Evolutionary conservation across 1,140 invertebrate genomes (phyloP).

Genomic region (Drosophila ohnishii): DNA sequence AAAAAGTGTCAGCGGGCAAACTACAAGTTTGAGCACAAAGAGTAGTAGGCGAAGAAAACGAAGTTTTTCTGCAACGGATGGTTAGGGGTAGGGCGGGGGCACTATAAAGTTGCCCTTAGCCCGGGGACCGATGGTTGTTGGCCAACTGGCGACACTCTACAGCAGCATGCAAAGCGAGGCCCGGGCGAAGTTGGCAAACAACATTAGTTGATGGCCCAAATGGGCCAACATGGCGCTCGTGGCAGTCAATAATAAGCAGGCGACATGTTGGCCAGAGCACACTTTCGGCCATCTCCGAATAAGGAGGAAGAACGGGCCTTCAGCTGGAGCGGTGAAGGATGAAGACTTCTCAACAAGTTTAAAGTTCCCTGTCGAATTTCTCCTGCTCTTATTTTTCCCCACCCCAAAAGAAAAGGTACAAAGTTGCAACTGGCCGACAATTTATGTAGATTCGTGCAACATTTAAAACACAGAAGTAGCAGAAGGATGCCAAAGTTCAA

Average conservation of each 20-base stretch:
- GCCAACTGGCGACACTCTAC: conserved; percentile 56
- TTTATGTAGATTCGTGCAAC: conserved; percentile 68
- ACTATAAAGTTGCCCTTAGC: conserved; percentile 50
- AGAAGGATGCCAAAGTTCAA: conserved; percentile 38
- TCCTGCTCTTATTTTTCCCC: neutral
- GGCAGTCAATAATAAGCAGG: conserved; percentile 81
- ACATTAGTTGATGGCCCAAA: conserved; percentile 81
- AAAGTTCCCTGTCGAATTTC: conserved; percentile 56
- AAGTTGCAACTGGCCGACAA: conserved; percentile 43
- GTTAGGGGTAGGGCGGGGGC: neutral
- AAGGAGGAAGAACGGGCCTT: neutral
- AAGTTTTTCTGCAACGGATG: conserved; percentile 50
- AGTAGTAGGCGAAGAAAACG: conserved; percentile 38
- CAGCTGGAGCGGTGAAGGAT: conserved; percentile 7
- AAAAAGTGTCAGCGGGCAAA: conserved; percentile 75
- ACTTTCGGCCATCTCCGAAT: conserved; percentile 53
- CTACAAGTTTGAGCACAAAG: conserved; percentile 49
- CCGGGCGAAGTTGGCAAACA: conserved; percentile 74
- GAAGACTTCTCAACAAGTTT: conserved; percentile 71
- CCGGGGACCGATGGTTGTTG: conserved; percentile 36
- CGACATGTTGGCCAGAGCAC: conserved; percentile 76
- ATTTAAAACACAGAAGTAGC: conserved; percentile 53
- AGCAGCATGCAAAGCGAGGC: conserved; percentile 51
- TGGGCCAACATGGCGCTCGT: conserved; percentile 76
- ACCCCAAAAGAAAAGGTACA: conserved; percentile 4